These are phyloP conservation scores for Peromyscus attwateri DNA, from an alignment of 2,797 vertebrate species.

Conservation along the genomic window DNA sequence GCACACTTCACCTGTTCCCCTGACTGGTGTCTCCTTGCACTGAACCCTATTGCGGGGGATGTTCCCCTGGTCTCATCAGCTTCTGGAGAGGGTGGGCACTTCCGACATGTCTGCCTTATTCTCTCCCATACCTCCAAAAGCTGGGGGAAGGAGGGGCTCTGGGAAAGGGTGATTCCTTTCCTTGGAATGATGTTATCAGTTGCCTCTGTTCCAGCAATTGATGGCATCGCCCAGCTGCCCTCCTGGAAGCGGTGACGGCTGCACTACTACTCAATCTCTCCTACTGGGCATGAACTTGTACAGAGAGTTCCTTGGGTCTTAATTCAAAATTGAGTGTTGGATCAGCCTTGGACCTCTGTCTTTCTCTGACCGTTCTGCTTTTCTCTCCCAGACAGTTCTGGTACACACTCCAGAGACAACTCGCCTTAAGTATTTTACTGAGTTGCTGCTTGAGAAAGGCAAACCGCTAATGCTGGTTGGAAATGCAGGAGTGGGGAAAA, in stretches of 20 bases:
- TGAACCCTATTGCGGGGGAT: background rate
- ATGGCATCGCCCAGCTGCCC: background rate
- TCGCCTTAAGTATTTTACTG: constrained; percentile 89
- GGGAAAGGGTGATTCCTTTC: background rate
- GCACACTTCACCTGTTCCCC: background rate
- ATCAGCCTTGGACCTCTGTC: background rate
- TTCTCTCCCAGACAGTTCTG: constrained; percentile 90
- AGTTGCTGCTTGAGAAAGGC: constrained; percentile 90
- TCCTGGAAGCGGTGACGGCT: background rate
- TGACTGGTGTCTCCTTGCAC: background rate
- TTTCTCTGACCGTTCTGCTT: constrained; percentile 22
- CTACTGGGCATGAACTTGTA: background rate
- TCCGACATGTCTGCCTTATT: background rate
- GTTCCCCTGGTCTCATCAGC: background rate
- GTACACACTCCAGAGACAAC: constrained; percentile 91
- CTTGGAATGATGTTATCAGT: background rate
- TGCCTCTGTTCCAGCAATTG: background rate
- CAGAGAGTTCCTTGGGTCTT: background rate
- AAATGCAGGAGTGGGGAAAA: constrained; percentile 91
- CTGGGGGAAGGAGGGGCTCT: background rate
- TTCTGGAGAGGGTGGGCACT: background rate
- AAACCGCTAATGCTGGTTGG: constrained; percentile 92
- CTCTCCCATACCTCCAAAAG: background rate
- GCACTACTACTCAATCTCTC: no score
- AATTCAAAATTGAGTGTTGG: background rate